Evolutionary conservation across 2,888 invertebrate species (phyloP), one percentile per base, ranked within the genome.

Genomic region (Synergus laeviventris): DNA sequence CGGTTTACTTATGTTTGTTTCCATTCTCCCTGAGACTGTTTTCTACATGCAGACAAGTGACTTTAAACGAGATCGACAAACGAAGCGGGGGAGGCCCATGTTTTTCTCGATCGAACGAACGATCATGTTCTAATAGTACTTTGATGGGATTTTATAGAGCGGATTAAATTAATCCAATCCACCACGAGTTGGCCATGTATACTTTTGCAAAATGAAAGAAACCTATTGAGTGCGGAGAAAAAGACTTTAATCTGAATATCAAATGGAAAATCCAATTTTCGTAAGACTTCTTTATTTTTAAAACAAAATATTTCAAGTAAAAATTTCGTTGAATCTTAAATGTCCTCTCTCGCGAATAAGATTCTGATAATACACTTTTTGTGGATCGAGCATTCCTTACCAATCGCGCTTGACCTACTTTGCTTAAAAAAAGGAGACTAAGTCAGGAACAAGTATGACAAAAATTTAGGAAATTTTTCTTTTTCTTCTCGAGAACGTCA

Each of bases 121-220:
- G 45, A 62, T 62, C 66, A 16, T 49, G n/a, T 66, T 66, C 45
- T 49, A 49, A n/a, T n/a, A 66, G 38, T 45, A 45, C 42, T 66
- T 21, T 66, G 42, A 66, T 66, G 31, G 9, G 45, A 66, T 49
- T 66, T 66, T 66, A 66, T 66, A 45, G 66, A 66, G 45, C 64
- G 64, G 45, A 66, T 66, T 66, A 31, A 66, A 66, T 66, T 66
- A 66, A 49, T 66, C 66, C 24, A 66, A 66, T 49, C 45, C 45
- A 45, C 56, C 18, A 21, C 21, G 21, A 21, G 21, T 56, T 56
- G 1, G 21, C 66, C 45, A 66, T 49, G 1, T 24, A n/a, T n/a
- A 66, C 24, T 45, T 42, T 42, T 66, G 5, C 24, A 14, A 31
- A 45, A 45, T 45, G 66, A 42, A 18, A 21, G 21, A 56, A 56